Evolutionary conservation across 2,797 vertebrate genomes (phyloP), one percentile per base, ranked within the genome.

Genomic region (Rousettus madagascariensis): DNA sequence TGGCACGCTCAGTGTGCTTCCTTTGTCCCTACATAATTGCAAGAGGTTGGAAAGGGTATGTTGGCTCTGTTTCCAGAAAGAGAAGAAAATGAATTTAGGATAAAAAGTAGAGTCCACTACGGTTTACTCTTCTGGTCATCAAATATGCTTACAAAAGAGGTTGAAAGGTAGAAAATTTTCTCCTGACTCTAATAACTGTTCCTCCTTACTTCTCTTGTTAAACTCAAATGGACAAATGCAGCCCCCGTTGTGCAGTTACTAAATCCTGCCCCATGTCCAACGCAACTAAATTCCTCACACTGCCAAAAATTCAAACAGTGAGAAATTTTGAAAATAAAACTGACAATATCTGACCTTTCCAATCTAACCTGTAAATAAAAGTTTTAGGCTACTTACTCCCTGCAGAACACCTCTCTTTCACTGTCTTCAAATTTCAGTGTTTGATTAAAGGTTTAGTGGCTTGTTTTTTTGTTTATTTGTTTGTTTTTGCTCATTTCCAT

Each of bases 291-390:
- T 83, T 71, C 12, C 24, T 92, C 9, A 66, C 38, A 53, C 19
- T 89, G 38, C 43, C 28, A 84, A 30, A 0, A 86, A 30, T 86
- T 51, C 94, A 38, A 86, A 77, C 2, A 74, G 7, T 46, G 10
- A 79, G 41, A 83, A 68, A 53, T 30, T 61, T 4, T 69, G 30
- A 8, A 93, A 89, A 65, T 46, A 83, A 69, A 74, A 71, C 28
- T n/a, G 19, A 59, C 12, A 6, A 1, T 41, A 3, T 65, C 33
- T 86, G 13, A 82, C 6, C 24, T 46, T 71, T 10, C 3, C 5
- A 36, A 22, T 68, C 7, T 33, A 77, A 91, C 16, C 8, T 59
- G 12, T 36, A 33, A 69, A 36, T 36, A 22, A 16, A 49, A 49
- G 36, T 10, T 69, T 78, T 65, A 68, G 16, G 0, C 4, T 61